These are phyloP conservation scores for Erinaceus europaeus DNA, from an alignment of 2,113 vertebrate genomes.

Conservation along the genomic window DNA sequence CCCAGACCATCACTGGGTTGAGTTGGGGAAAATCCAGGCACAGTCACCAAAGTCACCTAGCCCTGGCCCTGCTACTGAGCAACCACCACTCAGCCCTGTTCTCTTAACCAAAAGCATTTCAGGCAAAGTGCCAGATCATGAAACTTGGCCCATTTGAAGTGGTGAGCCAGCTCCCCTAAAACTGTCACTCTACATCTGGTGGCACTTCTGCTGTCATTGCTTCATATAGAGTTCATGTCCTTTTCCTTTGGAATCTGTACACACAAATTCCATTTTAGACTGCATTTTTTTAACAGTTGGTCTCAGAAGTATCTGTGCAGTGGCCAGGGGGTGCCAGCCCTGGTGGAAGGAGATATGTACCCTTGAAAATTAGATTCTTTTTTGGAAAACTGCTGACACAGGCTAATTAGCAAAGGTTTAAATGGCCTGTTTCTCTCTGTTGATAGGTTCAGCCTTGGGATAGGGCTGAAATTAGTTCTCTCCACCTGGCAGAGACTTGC, in stretches of 20 bases:
- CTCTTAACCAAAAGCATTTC: neutral
- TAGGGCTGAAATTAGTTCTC: constrained; percentile 53
- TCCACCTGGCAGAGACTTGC: neutral
- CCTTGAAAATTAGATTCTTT: constrained; percentile 54
- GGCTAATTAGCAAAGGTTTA: constrained; percentile 10
- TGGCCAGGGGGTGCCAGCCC: neutral
- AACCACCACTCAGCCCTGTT: neutral
- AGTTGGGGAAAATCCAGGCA: neutral
- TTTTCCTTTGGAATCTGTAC: constrained; percentile 27
- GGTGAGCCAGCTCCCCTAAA: neutral
- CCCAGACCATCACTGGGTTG: no score
- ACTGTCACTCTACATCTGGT: neutral
- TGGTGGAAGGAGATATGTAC: constrained; percentile 22
- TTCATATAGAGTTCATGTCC: neutral
- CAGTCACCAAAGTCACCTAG: neutral
- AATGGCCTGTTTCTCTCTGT: constrained; percentile 50
- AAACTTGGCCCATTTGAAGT: constrained; percentile 23
- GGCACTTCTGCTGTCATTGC: neutral
- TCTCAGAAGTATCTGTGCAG: constrained; percentile 35
- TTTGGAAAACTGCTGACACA: constrained; percentile 54
- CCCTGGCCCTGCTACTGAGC: neutral
- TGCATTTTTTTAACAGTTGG: neutral
- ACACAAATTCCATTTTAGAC: neutral
- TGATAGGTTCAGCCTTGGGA: constrained; percentile 34
- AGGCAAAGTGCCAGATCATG: neutral